phyloP scores from a whole-genome alignment of 2,888 invertebrate species.

The Agapetus fuscipes region DNA sequence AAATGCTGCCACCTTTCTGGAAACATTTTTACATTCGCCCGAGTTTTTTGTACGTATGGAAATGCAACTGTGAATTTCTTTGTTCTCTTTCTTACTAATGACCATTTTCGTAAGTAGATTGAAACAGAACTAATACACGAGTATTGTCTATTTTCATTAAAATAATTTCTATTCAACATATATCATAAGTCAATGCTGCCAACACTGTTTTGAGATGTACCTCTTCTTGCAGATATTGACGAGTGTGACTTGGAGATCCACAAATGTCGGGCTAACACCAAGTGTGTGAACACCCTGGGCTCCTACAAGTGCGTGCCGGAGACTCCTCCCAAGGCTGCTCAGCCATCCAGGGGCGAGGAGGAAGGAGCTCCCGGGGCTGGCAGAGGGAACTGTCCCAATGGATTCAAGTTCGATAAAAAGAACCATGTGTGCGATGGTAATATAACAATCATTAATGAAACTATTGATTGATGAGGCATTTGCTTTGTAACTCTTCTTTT shows the following conservation, averaged over 20 bases:
- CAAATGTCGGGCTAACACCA: constrained; percentile 46
- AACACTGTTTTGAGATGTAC: neutral
- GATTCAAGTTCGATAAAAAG: constrained; percentile 45
- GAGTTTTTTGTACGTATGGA: too few relatives aligned
- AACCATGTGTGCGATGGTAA: constrained; percentile 48
- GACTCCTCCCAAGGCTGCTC: constrained; percentile 23
- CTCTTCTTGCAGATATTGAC: constrained; percentile 57
- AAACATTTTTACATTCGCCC: too few relatives aligned
- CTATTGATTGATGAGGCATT: too few relatives aligned
- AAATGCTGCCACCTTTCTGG: too few relatives aligned
- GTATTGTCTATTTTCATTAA: too few relatives aligned
- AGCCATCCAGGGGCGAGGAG: neutral
- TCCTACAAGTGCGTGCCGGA: constrained; percentile 51
- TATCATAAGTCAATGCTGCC: too few relatives aligned
- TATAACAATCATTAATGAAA: constrained; percentile 49
- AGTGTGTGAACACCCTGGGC: constrained; percentile 59
- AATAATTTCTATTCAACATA: too few relatives aligned
- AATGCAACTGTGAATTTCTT: too few relatives aligned
- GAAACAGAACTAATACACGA: too few relatives aligned
- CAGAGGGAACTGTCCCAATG: constrained; percentile 41
- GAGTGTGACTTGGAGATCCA: constrained; percentile 59
- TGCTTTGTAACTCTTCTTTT: too few relatives aligned
- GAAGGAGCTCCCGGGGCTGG: constrained; percentile 24
- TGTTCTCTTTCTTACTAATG: too few relatives aligned
- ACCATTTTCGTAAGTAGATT: too few relatives aligned